Evolutionary conservation across 2,113 vertebrate species (phyloP).

Genomic region (Labeo catla): DNA sequence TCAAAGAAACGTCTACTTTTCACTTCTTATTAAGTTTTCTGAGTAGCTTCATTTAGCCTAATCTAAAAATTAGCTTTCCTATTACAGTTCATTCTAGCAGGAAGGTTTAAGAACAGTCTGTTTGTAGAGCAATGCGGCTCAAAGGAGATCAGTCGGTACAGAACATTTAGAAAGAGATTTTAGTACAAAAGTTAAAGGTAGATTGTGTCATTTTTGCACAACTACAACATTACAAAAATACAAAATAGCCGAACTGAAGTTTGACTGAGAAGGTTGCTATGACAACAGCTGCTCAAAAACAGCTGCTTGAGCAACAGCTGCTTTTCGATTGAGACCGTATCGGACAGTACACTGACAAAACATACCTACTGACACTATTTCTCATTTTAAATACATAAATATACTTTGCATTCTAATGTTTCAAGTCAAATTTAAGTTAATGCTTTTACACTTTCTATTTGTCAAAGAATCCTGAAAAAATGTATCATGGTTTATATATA

Average conservation of each 20-base stretch:
- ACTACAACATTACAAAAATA: not conserved
- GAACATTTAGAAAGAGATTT: not conserved
- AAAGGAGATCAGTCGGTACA: not conserved
- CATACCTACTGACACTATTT: not conserved
- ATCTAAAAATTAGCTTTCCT: not conserved
- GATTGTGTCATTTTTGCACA: not conserved
- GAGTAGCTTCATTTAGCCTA: constrained; percentile 10
- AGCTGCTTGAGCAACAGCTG: not conserved
- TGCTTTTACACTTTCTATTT: not conserved
- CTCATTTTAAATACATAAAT: not conserved
- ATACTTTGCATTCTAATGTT: no score
- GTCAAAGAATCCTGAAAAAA: not conserved
- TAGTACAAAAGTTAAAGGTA: not conserved
- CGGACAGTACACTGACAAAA: not conserved
- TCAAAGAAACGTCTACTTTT: constrained; percentile 24
- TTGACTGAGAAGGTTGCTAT: not conserved
- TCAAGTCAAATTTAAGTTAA: not conserved
- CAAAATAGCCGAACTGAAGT: not conserved
- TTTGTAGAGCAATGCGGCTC: not conserved
- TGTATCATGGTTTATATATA: no score
- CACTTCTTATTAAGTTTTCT: constrained; percentile 1
- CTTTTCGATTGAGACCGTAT: not conserved
- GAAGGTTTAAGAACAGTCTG: not conserved
- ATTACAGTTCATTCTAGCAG: not conserved
- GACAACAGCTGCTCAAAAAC: not conserved